Evolutionary conservation across 2,888 invertebrate genomes (phyloP), one percentile per base, ranked within the genome.

Genomic region (Ormyrus thymus): DNA sequence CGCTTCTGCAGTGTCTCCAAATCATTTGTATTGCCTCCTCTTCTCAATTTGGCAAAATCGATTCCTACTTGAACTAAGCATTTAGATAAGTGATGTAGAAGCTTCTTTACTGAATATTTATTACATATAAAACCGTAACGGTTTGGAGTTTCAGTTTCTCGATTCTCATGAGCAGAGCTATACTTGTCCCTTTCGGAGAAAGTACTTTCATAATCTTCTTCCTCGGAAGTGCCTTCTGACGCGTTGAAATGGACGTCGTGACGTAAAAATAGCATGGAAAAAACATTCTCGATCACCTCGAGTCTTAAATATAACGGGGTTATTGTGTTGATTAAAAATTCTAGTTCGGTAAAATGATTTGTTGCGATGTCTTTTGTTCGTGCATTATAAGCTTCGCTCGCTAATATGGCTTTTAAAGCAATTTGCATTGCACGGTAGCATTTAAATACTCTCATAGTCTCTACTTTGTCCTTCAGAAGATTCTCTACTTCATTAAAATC

Each of bases 261-360:
- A 82, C 93, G 92, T 66, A 95, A 85, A 88, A 95, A 95, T 56
- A 95, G 91, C 83, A 95, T 92, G 0, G 93, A 92, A 87, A 95
- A 95, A 82, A 95, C 92, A 87, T 95, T 93, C 88, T 95, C 94
- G 75, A 95, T 91, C 0, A 94, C 91, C 90, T 95, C 94, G 0
- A 92, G 48, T 76, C 87, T 83, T 43, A 86, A 61, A 59, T 76
- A 69, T 7, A 88, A 72, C 0, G 88, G 86, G 62, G 81, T 81
- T 50, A 89, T 80, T 7, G 80, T 76, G 55, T 84, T 82, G 6
- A 88, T 50, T 6, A 84, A 72, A 65, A 77, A 79, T 72, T 83
- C 82, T 85, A 87, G 84, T 10, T 86, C 83, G 5, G 65, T 56
- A 43, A 84, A 86, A 50, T 84, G 73, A 10, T 80, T 82, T 7